A percentile compares a stretch with the other conserved stretches of the same genome.
Conservation (phyloP, 2,113 vertebrate genomes). For the Telmatochromis sp. region DNA sequence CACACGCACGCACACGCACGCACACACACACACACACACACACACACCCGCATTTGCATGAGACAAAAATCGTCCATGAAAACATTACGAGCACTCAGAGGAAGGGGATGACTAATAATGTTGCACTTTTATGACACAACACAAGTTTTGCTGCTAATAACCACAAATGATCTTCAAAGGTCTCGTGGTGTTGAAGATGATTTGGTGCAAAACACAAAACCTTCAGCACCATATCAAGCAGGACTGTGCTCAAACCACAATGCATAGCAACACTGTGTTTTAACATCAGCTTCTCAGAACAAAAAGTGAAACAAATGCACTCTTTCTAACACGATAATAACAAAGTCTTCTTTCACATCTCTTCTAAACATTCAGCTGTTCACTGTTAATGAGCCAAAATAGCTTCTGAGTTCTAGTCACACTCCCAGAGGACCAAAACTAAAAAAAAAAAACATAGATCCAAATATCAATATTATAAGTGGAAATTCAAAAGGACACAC, state of each 20-base stretch:
- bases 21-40: neutral
- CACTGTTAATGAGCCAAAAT: neutral
- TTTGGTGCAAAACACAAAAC: neutral
- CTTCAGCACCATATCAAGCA: neutral
- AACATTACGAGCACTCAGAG: neutral
- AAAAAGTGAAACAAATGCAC: neutral
- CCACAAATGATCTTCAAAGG: neutral
- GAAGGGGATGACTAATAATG: neutral
- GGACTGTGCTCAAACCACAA: neutral
- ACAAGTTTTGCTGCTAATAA: neutral
- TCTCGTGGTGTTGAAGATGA: neutral
- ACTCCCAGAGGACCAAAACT: neutral
- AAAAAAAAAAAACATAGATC: neutral
- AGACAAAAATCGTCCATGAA: neutral
- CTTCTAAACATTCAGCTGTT: neutral
- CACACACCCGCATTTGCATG: fast-evolving
- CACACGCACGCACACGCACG: neutral
- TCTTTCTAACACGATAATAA: neutral
- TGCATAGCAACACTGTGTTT: neutral
- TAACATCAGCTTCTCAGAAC: neutral
- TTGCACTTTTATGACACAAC: neutral
- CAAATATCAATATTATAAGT: neutral
- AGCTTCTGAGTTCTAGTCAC: neutral
- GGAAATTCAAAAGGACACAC: neutral
- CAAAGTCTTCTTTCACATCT: neutral